Evolutionary conservation across 1,140 invertebrate genomes (phyloP).

Genomic region (Pachypeltis micranthus): DNA sequence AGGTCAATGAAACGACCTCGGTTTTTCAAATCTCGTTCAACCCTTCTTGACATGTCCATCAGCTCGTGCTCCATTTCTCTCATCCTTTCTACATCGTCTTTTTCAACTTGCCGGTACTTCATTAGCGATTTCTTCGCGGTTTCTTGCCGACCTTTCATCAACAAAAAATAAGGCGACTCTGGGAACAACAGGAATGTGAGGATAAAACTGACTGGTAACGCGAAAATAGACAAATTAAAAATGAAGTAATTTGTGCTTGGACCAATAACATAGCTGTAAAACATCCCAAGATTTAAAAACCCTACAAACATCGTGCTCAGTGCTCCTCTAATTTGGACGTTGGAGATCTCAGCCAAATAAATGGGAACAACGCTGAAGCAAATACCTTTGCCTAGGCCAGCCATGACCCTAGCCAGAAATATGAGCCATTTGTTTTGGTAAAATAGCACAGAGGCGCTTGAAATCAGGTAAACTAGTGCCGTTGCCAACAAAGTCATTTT

Average conservation of each 20-base stretch:
- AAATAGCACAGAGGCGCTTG: slow-evolving; percentile 7
- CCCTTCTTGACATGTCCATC: slow-evolving; percentile 18
- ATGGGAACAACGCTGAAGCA: slow-evolving; percentile 65
- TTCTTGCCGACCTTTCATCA: slow-evolving; percentile 44
- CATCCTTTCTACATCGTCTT: background rate
- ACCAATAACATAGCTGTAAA: slow-evolving; percentile 63
- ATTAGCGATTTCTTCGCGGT: slow-evolving; percentile 50
- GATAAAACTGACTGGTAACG: slow-evolving; percentile 49
- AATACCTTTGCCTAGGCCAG: slow-evolving; percentile 57
- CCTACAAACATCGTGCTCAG: slow-evolving; percentile 66
- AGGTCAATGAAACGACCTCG: slow-evolving; percentile 23
- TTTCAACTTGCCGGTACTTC: slow-evolving; percentile 42
- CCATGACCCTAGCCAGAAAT: slow-evolving; percentile 40
- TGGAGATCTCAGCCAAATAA: slow-evolving; percentile 70
- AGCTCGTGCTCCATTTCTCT: slow-evolving; percentile 18
- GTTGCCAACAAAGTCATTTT: slow-evolving; percentile 55
- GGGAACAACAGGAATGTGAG: slow-evolving; percentile 60
- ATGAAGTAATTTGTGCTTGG: slow-evolving; percentile 52
- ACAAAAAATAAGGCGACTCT: slow-evolving; percentile 64
- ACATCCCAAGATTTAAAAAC: slow-evolving; percentile 59
- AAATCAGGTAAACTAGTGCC: slow-evolving; percentile 30
- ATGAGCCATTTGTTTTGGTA: slow-evolving; percentile 30
- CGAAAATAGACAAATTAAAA: slow-evolving; percentile 50
- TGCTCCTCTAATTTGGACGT: slow-evolving; percentile 25
- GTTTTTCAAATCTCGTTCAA: slow-evolving; percentile 18